Evolutionary conservation across 2,113 vertebrate genomes (phyloP).

Genomic region (Oryzias woworae): DNA sequence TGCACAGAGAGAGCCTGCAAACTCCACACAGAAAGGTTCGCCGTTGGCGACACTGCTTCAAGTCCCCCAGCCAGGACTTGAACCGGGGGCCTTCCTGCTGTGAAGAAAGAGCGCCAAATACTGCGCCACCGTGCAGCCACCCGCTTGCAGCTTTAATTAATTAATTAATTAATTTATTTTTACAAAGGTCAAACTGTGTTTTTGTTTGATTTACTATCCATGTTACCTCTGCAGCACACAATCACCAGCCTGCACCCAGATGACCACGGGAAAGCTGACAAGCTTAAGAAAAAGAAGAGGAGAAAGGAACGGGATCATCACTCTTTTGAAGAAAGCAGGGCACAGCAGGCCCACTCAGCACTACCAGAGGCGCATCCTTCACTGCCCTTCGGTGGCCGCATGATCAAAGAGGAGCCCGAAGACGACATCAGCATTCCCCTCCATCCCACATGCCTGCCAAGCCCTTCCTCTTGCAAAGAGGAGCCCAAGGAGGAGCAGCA

Average conservation of each 20-base stretch:
- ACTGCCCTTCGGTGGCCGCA: conserved; percentile 59
- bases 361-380: conserved; percentile 35
- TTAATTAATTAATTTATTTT: background rate
- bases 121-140: too few relatives aligned
- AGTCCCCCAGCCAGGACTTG: too few relatives aligned
- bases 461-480: conserved; percentile 58
- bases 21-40: too few relatives aligned
- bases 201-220: background rate
- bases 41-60: too few relatives aligned
- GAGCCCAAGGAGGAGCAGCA: conserved; percentile 58
- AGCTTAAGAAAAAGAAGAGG: conserved; percentile 89
- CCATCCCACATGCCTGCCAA: conserved; percentile 44
- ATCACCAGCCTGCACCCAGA: conserved; percentile 58
- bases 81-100: too few relatives aligned
- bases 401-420: conserved; percentile 84
- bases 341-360: conserved; percentile 29
- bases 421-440: conserved; percentile 78
- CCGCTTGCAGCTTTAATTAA: background rate
- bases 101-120: too few relatives aligned
- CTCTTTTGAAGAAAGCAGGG: conserved; percentile 33
- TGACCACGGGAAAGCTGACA: conserved; percentile 84
- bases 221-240: conserved; percentile 45
- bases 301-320: conserved; percentile 82
- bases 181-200: background rate
- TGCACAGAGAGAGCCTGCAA: too few relatives aligned